Base-by-base conservation (phyloP, 2,888 invertebrate species). In the Drosophila gaucha region DNA sequence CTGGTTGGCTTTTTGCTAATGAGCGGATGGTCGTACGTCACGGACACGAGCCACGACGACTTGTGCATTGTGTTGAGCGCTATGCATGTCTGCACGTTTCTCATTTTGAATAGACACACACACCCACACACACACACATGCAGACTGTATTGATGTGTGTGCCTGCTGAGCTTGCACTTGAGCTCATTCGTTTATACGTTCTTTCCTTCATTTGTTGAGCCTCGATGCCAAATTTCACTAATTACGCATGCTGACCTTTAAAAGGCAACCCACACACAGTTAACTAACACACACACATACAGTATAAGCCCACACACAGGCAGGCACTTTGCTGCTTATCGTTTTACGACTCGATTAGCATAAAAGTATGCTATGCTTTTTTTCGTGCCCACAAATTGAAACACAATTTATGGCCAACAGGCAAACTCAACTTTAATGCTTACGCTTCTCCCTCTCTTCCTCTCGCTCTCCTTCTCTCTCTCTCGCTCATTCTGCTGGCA, bases 201-300 rank as follows among this genome's bases (percentile, higher is more conserved):
- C 54, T 55, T 64, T 71, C 74, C 46, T 55, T 63, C 49, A 65
- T 57, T 74, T 41, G 58, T 47, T 58, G 55, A 74, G 78, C 78
- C 50, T 54, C 74, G 78, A 73, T 86, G 82, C 85, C 74, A 70
- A 83, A 80, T 82, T 88, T 88, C 78, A 88, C 86, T 83, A 84
- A 88, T 86, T 88, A 86, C 88, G 70, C 68, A 60, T 36, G 57
- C 54, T 71, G 74, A 74, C 74, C 74, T 74, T 76, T 71, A 74
- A 75, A 59, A 38, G 28, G 36, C 31, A 43, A 10, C 46, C 14
- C 24, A 35, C 39, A 46, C 43, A 38, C 35, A 67, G 33, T 20
- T 22, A 14, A 22, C 33, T 39, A 24, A 28, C 35, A 16, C 10
- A 28, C 35, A 12, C 33, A 50, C 2, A 41, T 16, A 20, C 22